Conservation (phyloP, 2,888 invertebrate genomes). For the Hemicrepidius hirtus region DNA sequence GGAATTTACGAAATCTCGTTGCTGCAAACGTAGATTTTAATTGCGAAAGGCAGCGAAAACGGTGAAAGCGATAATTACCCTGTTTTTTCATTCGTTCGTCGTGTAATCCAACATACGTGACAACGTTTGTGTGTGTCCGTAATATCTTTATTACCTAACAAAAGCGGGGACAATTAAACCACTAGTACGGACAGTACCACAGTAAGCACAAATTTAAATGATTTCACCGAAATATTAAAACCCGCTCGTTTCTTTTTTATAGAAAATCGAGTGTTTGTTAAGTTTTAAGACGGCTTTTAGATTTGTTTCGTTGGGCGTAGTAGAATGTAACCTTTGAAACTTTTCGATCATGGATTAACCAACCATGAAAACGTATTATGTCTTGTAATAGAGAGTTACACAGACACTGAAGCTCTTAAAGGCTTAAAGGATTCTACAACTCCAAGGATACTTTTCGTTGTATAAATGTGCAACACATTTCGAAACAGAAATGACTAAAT, state of each 20-base stretch:
- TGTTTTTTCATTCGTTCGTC: constrained; percentile 18
- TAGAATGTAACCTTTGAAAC: not conserved
- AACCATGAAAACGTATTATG: constrained; percentile 23
- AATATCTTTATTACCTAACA: constrained; percentile 19
- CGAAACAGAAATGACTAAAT: not conserved
- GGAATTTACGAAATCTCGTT: not conserved
- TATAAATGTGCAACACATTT: not conserved
- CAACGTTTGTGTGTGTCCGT: constrained; percentile 14
- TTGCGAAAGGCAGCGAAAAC: constrained; percentile 11
- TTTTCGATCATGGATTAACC: constrained; percentile 22
- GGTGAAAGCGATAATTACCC: constrained; percentile 12
- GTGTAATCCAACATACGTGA: constrained; percentile 10
- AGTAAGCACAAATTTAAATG: not conserved
- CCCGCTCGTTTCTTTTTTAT: too few species aligned
- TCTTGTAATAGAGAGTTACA: not conserved
- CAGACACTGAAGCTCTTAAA: constrained; percentile 26
- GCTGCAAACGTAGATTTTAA: constrained; percentile 5
- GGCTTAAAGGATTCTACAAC: constrained; percentile 10
- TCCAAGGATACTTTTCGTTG: constrained; percentile 6
- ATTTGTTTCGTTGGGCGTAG: not conserved
- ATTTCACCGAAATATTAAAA: not conserved
- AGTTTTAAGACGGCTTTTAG: too few species aligned
- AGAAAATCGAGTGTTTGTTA: not conserved
- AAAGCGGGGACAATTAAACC: not conserved
- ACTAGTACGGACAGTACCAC: not conserved